Percentiles rank a stretch among this genome's conserved stretches.
These are phyloP conservation scores for Augiades crinisus DNA, from an alignment of 2,888 invertebrate species.

Conservation along the genomic window DNA sequence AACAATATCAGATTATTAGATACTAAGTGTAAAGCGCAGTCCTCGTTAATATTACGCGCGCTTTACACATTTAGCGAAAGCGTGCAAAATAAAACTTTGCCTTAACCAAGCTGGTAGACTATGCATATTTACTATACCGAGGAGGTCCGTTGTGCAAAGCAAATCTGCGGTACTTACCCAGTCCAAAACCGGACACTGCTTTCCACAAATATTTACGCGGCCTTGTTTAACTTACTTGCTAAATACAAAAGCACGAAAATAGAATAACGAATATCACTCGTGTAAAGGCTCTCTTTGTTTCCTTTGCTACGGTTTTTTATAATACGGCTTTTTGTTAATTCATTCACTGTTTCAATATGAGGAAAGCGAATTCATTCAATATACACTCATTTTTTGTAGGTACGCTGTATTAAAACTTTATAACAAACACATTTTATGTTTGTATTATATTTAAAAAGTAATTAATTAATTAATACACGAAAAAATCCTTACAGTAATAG, in stretches of 20 bases:
- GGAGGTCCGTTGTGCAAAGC: constrained; percentile 1
- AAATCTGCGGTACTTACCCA: constrained; percentile 2
- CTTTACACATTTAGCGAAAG: constrained; percentile 1
- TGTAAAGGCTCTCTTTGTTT: neutral
- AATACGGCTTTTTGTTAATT: neutral
- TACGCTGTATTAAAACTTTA: too few species aligned
- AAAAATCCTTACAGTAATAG: too few species aligned
- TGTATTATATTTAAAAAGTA: too few species aligned
- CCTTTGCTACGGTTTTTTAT: neutral
- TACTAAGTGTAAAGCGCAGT: too few species aligned
- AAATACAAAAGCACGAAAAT: constrained; percentile 3
- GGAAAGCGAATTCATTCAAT: too few species aligned
- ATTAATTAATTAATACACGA: too few species aligned
- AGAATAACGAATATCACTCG: neutral
- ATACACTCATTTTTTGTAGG: too few species aligned
- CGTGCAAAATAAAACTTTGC: constrained; percentile 14
- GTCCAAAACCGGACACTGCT: constrained; percentile 6
- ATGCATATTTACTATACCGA: constrained; percentile 7
- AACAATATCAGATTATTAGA: too few species aligned
- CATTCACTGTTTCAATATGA: too few species aligned
- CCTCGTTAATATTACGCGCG: neutral
- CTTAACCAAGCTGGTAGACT: constrained; percentile 1
- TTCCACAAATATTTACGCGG: constrained; percentile 14
- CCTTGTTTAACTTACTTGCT: constrained; percentile 9
- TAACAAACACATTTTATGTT: too few species aligned